These are phyloP conservation scores for Apotomis capreana DNA, from an alignment of 2,888 invertebrate species.

Conservation along the genomic window DNA sequence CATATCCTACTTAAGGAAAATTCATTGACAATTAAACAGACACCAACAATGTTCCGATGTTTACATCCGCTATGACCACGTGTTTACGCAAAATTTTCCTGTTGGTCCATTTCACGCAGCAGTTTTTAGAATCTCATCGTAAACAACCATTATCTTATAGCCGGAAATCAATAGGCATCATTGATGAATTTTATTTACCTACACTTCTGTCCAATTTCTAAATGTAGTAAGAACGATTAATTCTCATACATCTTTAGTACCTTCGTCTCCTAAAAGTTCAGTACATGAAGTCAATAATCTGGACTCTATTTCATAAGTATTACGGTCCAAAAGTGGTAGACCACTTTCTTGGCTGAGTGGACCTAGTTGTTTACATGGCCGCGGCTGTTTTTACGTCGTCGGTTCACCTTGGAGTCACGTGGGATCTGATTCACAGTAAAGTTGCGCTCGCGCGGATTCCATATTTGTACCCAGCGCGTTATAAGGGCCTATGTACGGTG, in stretches of 20 bases:
- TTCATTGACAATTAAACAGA: conserved; percentile 5
- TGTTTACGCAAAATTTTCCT: conserved; percentile 33
- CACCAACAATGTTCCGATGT: conserved; percentile 15
- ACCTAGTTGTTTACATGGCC: conserved; percentile 7
- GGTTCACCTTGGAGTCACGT: conserved; percentile 74
- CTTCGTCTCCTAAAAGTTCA: neutral
- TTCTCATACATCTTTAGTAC: neutral
- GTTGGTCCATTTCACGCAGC: conserved; percentile 21
- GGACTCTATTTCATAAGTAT: too few relatives aligned
- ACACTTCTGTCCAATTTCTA: conserved; percentile 1
- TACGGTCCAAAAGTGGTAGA: too few relatives aligned
- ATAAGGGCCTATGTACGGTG: conserved; percentile 15
- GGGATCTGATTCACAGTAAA: conserved; percentile 61
- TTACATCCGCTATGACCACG: conserved; percentile 20
- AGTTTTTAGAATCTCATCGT: conserved; percentile 28
- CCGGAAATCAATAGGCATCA: conserved; percentile 20
- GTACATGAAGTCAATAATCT: too few relatives aligned
- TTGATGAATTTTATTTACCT: conserved; percentile 29
- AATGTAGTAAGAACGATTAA: neutral
- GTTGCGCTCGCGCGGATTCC: conserved; percentile 45
- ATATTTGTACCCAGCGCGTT: conserved; percentile 18
- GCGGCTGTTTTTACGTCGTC: conserved; percentile 47
- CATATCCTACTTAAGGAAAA: neutral
- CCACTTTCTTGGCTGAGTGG: neutral
- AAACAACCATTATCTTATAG: conserved; percentile 31